Conservation (phyloP, 2,888 invertebrate genomes). For the Leptarthrus brevirostris region DNA sequence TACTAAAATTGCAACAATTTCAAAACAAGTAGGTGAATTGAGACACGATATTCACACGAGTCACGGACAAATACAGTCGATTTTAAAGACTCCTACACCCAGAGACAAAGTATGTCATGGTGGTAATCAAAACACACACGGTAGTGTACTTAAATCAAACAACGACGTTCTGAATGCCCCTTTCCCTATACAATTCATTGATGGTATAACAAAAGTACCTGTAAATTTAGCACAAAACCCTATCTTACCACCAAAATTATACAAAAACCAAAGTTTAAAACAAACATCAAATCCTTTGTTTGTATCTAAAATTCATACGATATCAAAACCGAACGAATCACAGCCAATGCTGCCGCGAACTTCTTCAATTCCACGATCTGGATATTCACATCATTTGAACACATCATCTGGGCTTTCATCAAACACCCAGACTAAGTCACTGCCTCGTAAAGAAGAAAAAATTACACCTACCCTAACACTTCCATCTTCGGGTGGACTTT, state of each 20-base stretch:
- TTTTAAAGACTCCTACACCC: constrained; percentile 52
- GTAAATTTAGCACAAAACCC: constrained; percentile 60
- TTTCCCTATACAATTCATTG: constrained; percentile 55
- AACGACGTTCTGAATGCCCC: constrained; percentile 52
- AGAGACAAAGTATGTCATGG: constrained; percentile 43
- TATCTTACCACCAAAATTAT: constrained; percentile 67
- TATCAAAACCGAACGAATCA: constrained; percentile 55
- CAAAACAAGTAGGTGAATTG: constrained; percentile 64
- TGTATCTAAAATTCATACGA: constrained; percentile 56
- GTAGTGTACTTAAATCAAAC: constrained; percentile 24
- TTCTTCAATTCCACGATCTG: constrained; percentile 15
- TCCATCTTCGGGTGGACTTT: constrained; percentile 57
- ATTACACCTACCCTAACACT: constrained; percentile 62
- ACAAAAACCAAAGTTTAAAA: constrained; percentile 63
- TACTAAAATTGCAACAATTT: constrained; percentile 65
- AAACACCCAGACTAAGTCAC: constrained; percentile 57
- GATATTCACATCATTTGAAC: constrained; percentile 12
- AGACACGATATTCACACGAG: constrained; percentile 44
- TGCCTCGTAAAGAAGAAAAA: constrained; percentile 58
- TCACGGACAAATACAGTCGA: constrained; percentile 54
- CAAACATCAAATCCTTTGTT: constrained; percentile 53
- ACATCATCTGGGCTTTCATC: not conserved
- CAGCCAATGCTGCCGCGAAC: constrained; percentile 28
- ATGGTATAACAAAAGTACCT: constrained; percentile 56
- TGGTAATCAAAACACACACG: constrained; percentile 49